Conservation (phyloP, 1,140 invertebrate species). For the Capitella teleta region DNA sequence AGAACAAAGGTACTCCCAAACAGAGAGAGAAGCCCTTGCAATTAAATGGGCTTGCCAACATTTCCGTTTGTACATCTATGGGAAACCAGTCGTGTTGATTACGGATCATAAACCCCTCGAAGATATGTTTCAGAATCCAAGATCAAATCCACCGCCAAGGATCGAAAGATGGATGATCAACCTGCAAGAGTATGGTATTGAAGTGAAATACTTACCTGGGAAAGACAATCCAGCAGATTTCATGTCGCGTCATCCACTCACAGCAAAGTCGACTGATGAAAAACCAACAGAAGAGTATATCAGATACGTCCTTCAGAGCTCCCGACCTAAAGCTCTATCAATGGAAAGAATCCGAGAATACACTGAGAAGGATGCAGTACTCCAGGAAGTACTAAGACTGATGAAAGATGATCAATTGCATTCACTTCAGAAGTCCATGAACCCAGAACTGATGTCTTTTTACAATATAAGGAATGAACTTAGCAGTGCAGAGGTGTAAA, state of each 20-base stretch:
- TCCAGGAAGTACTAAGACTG: no score
- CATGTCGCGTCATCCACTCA: slow-evolving; percentile 5
- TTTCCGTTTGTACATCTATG: slow-evolving; percentile 20
- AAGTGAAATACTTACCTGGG: neutral
- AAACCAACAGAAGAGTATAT: no score
- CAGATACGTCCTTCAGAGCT: no score
- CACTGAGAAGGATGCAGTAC: no score
- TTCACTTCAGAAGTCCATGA: no score
- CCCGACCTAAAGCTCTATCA: no score
- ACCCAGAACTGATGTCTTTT: no score
- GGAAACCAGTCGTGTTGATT: neutral
- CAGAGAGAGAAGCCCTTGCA: slow-evolving; percentile 39
- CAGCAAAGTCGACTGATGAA: no score
- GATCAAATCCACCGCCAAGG: slow-evolving; percentile 1
- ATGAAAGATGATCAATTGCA: no score
- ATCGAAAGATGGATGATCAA: slow-evolving; percentile 1
- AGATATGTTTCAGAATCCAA: slow-evolving; percentile 17
- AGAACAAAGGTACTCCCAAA: slow-evolving; percentile 32
- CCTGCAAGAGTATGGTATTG: neutral
- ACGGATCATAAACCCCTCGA: slow-evolving; percentile 37
- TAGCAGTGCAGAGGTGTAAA: no score
- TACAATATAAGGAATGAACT: no score
- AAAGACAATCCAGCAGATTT: slow-evolving; percentile 3
- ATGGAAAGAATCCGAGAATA: no score
- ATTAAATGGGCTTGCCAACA: slow-evolving; percentile 38